Evolutionary conservation across 2,113 vertebrate species (phyloP).

Genomic region (Astur gentilis): DNA sequence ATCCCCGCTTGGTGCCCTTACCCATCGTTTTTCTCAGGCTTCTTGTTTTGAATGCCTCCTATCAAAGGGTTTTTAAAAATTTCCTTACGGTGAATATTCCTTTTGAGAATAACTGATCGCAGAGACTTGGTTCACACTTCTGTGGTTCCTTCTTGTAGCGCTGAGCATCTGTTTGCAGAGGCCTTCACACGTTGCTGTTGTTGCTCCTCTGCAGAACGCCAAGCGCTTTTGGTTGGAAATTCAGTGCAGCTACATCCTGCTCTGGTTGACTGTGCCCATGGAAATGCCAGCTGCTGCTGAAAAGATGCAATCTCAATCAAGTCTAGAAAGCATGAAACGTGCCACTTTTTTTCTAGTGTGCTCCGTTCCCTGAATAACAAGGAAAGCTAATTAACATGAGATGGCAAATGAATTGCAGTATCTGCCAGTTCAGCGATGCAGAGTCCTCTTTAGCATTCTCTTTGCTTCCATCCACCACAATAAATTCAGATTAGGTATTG

Average conservation of each 20-base stretch:
- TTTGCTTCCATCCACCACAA: slow-evolving; percentile 31
- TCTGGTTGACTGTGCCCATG: background rate
- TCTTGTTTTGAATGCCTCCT: background rate
- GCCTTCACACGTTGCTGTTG: background rate
- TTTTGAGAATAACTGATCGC: background rate
- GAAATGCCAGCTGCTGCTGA: slow-evolving; percentile 40
- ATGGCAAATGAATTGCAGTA: background rate
- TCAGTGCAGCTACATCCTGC: background rate
- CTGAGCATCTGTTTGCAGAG: background rate
- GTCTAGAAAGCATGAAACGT: background rate
- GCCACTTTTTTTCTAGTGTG: background rate
- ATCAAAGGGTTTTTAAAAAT: background rate
- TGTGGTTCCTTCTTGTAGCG: background rate
- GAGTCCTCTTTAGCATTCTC: slow-evolving; percentile 43
- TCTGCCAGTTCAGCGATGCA: slow-evolving; percentile 27
- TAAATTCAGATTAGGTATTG: slow-evolving; percentile 48
- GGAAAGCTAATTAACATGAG: slow-evolving; percentile 48
- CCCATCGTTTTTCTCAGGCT: background rate
- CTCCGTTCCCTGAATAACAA: slow-evolving; percentile 15
- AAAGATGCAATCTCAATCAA: background rate
- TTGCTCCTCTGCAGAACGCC: background rate
- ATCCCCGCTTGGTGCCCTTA: accelerated
- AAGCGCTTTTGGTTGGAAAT: background rate
- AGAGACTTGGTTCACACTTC: background rate
- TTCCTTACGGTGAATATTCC: background rate